These are phyloP conservation scores for Menidia menidia DNA, from an alignment of 2,797 vertebrate species.

Conservation along the genomic window DNA sequence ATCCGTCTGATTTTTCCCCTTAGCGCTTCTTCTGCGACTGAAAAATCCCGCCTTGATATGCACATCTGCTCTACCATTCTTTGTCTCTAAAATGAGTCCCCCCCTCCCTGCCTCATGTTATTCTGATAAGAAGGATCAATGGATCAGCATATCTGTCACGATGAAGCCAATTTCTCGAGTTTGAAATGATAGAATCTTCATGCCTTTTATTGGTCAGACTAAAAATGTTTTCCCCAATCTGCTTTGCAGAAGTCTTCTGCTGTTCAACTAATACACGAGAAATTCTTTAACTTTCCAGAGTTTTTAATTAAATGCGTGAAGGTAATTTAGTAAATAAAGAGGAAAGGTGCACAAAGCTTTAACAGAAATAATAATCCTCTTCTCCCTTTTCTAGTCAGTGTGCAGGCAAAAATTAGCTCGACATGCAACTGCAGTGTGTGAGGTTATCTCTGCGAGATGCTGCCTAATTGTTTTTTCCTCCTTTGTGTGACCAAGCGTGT, in stretches of 20 bases:
- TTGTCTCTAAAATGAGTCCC: conserved; percentile 46
- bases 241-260: neutral
- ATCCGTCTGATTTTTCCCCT: conserved; percentile 72
- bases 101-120: conserved; percentile 31
- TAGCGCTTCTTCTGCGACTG: conserved; percentile 57
- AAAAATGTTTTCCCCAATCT: conserved; percentile 18
- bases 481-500: conserved; percentile 1
- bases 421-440: conserved; percentile 16
- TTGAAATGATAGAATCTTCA: conserved; percentile 23
- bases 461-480: conserved; percentile 14
- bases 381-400: neutral
- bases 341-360: conserved; percentile 1
- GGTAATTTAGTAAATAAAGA: neutral
- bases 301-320: neutral
- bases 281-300: neutral
- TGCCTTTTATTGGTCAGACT: conserved; percentile 15
- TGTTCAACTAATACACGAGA: too few relatives aligned
- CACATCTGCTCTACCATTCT: conserved; percentile 65
- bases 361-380: conserved; percentile 4
- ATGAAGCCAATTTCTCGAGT: conserved; percentile 39
- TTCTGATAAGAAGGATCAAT: conserved; percentile 22
- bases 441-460: conserved; percentile 13
- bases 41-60: conserved; percentile 71
- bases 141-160: conserved; percentile 55
- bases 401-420: conserved; percentile 15